Base-by-base conservation (phyloP, 2,113 vertebrate species). In the Pongo pygmaeus region DNA sequence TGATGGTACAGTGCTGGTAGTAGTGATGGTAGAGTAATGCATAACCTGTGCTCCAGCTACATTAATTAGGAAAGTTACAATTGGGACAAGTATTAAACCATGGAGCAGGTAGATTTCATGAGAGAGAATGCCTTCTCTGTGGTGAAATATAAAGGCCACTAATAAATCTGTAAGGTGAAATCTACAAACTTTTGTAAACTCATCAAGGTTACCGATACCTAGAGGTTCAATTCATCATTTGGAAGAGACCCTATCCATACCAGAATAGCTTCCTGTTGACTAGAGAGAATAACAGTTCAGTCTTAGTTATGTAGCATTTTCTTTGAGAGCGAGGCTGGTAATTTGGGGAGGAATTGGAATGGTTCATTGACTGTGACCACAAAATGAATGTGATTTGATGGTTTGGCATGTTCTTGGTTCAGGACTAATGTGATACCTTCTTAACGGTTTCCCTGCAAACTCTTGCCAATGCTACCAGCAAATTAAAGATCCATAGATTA, bases 391-490 rank as follows among this genome's bases (percentile, higher is more conserved):
- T 86, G 52, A 22, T 74, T 57, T 67, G 9, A 43, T 64, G 27
- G 7, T 35, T 35, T 75, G 6, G 52, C 0, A 4, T n/a, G n/a
- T 38, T 30, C 4, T 70, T 88, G 67, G 38, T 91, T 32, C 10
- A 75, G 22, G 3, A 61, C 6, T 72, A 84, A 13, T 22, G 3
- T 89, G n/a, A 40, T 61, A 55, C 2, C 1, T 96, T 87, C 38
- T 67, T 86, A 70, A 70, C 30, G 8, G 95, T 98, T 96, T 91
- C 2, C 72, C 77, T 94, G 93, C 18, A 94, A 92, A 92, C 35
- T 78, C 79, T 20, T 83, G 43, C 84, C 23, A 52, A 46, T 97
- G 35, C 43, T 91, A 94, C 11, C 46, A 75, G 46, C 5, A 84
- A 43, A 89, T 75, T 84, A 64, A 95, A 94, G 40, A 87, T 91